Percentiles rank a stretch among this genome's conserved stretches.
These are phyloP conservation scores for Heliangelus exortis DNA, from an alignment of 2,797 vertebrate genomes.

Conservation along the genomic window DNA sequence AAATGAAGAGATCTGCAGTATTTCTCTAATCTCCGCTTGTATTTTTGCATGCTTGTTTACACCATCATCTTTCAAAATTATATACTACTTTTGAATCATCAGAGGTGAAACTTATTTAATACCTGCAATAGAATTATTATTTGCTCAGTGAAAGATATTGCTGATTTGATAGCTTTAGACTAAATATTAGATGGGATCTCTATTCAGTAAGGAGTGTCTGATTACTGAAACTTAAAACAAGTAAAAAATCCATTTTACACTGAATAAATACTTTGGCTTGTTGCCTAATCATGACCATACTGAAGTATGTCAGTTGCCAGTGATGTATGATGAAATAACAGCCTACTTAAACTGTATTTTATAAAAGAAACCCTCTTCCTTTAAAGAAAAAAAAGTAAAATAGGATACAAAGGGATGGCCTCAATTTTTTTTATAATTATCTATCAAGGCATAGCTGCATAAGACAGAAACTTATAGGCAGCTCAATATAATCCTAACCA, in stretches of 20 bases:
- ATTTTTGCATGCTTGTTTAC: not conserved
- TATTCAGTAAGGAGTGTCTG: fast-evolving
- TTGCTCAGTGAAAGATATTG: not conserved
- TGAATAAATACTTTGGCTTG: not conserved
- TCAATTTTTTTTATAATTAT: not conserved
- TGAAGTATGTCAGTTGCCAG: not conserved
- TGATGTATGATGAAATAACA: not conserved
- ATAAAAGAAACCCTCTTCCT: not conserved
- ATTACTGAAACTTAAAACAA: not conserved
- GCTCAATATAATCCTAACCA: not conserved
- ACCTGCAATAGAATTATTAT: not conserved
- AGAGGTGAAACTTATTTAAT: not conserved
- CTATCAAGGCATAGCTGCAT: not conserved
- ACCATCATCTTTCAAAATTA: not conserved
- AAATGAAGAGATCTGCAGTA: not conserved
- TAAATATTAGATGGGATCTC: not conserved
- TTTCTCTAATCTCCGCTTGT: not conserved
- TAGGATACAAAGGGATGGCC: not conserved
- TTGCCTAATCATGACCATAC: not conserved
- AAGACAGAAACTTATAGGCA: not conserved
- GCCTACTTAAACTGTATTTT: not conserved
- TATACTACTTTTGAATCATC: not conserved
- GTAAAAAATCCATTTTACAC: not conserved
- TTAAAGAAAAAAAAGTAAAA: not conserved
- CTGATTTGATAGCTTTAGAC: not conserved